Conservation (phyloP, 2,888 invertebrate species). For the Ochropleura plecta region DNA sequence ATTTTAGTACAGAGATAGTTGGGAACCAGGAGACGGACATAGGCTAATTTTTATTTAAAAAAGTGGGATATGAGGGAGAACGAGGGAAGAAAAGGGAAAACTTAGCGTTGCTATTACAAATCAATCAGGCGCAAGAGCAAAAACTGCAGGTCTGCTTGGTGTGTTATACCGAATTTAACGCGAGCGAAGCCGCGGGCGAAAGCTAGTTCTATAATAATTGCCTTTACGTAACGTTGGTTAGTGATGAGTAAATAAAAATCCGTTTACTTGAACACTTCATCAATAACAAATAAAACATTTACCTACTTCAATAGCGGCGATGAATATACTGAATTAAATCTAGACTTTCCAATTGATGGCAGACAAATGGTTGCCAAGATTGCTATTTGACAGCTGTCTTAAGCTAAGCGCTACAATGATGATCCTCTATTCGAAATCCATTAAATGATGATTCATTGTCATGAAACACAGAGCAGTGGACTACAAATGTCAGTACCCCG, state of each 20-base stretch:
- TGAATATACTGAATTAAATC: conserved; percentile 15
- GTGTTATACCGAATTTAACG: too few relatives aligned
- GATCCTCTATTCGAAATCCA: conserved; percentile 49
- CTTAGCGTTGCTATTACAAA: too few relatives aligned
- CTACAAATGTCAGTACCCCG: conserved; percentile 63
- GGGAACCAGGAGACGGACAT: too few relatives aligned
- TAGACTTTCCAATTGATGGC: conserved; percentile 40
- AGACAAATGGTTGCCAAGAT: conserved; percentile 30
- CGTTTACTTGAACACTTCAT: conserved; percentile 38
- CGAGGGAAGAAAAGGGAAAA: too few relatives aligned
- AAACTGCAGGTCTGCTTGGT: too few relatives aligned
- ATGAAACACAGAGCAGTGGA: conserved; percentile 46
- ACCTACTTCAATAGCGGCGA: conserved; percentile 10
- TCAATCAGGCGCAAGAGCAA: too few relatives aligned
- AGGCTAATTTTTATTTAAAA: too few relatives aligned
- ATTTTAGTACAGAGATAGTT: too few relatives aligned
- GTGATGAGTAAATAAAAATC: conserved; percentile 23
- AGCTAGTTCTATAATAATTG: conserved; percentile 5
- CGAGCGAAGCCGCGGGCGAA: too few relatives aligned
- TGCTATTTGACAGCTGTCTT: conserved; percentile 36
- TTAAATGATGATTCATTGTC: conserved; percentile 64
- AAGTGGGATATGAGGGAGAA: too few relatives aligned
- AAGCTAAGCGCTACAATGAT: conserved; percentile 26
- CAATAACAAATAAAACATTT: conserved; percentile 39
- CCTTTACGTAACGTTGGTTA: conserved; percentile 15